Percentiles rank a stretch among this genome's conserved stretches.
phyloP scores from a whole-genome alignment of 2,113 vertebrate species.

The Rafetus swinhoei region DNA sequence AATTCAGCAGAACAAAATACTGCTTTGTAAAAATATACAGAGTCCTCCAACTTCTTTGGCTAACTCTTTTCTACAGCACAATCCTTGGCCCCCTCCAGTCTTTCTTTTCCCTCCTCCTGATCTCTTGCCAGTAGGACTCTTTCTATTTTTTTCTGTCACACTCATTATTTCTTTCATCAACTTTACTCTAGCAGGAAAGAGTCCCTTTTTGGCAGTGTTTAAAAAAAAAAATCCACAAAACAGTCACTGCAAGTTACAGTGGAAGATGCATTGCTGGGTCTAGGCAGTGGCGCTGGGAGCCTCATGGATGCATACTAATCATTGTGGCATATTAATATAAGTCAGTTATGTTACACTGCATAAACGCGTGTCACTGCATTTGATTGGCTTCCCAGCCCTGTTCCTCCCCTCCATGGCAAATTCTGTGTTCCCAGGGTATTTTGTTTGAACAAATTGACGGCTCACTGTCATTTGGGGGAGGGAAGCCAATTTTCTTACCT shows the following conservation, averaged over 20 bases:
- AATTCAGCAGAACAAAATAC: slow-evolving; percentile 51
- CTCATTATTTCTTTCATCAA: slow-evolving; percentile 12
- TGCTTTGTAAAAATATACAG: slow-evolving; percentile 59
- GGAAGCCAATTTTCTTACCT: slow-evolving; percentile 61
- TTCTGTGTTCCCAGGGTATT: not conserved
- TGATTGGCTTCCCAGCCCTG: not conserved
- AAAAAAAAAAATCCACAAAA: slow-evolving; percentile 48
- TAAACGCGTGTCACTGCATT: slow-evolving; percentile 49
- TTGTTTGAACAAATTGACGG: slow-evolving; percentile 37
- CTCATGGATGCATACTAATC: slow-evolving; percentile 23
- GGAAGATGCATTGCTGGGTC: slow-evolving; percentile 35
- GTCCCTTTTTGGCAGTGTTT: slow-evolving; percentile 36
- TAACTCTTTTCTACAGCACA: not conserved
- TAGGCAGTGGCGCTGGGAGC: slow-evolving; percentile 43
- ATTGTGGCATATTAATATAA: slow-evolving; percentile 20
- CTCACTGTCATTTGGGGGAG: slow-evolving; percentile 58
- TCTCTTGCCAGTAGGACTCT: slow-evolving; percentile 66
- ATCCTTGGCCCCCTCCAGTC: not conserved
- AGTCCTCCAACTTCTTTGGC: slow-evolving; percentile 45
- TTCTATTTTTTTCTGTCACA: not conserved
- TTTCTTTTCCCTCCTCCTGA: slow-evolving; percentile 42
- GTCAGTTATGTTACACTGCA: slow-evolving; percentile 47
- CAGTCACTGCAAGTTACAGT: not conserved
- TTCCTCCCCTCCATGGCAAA: slow-evolving; percentile 34
- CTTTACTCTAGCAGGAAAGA: slow-evolving; percentile 48